A percentile compares a stretch with the other conserved stretches of the same genome.
phyloP scores from a whole-genome alignment of 2,797 vertebrate genomes.

The Coracias cyanogaster region DNA sequence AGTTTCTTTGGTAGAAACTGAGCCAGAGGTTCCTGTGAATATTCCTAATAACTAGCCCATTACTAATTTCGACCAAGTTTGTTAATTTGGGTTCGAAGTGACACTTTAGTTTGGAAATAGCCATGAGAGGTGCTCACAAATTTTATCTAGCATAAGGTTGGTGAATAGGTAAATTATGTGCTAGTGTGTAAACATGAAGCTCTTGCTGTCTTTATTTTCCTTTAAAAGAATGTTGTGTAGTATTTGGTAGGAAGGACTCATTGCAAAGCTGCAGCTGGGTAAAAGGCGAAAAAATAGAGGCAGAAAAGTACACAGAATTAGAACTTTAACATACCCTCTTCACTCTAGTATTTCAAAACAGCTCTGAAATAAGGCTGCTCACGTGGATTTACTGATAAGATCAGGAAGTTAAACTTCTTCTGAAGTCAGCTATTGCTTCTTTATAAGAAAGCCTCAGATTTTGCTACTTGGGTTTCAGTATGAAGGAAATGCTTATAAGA shows the following conservation, averaged over 20 bases:
- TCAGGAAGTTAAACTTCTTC: slow-evolving; percentile 27
- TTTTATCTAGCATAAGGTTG: background rate
- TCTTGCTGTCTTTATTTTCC: background rate
- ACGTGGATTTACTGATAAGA: slow-evolving; percentile 13
- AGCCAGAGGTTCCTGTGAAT: background rate
- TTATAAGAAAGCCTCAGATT: slow-evolving; percentile 27
- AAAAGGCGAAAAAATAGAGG: background rate
- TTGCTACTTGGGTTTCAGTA: slow-evolving; percentile 4
- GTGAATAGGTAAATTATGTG: background rate
- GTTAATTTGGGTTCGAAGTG: background rate
- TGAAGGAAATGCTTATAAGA: slow-evolving; percentile 27
- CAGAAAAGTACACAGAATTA: background rate
- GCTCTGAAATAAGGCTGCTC: background rate
- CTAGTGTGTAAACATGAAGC: background rate
- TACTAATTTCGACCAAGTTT: background rate
- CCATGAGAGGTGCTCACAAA: background rate
- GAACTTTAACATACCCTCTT: background rate
- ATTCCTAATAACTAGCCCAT: background rate
- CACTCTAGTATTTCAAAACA: background rate
- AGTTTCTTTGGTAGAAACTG: background rate
- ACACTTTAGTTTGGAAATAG: background rate
- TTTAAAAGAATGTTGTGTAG: background rate
- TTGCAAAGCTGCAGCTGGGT: background rate
- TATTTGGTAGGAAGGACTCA: background rate
- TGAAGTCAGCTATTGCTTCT: slow-evolving; percentile 26